These are phyloP conservation scores for Megatriorchis doriae DNA, from an alignment of 2,113 vertebrate species.

Conservation along the genomic window DNA sequence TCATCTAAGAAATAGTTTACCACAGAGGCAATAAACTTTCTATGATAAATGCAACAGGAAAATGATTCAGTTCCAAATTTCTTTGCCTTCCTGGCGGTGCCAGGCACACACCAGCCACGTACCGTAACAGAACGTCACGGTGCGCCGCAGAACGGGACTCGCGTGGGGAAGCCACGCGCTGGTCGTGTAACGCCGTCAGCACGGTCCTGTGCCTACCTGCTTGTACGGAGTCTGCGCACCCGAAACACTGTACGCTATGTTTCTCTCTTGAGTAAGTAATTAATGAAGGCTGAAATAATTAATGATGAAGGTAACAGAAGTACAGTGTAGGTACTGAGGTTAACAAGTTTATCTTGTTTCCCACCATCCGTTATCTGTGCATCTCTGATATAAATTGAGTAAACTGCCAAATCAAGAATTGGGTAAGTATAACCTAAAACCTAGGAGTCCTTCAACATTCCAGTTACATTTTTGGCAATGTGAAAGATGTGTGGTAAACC, in stretches of 20 bases:
- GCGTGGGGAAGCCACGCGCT: background rate
- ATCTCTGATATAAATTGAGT: constrained; percentile 39
- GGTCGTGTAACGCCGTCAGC: constrained; percentile 3
- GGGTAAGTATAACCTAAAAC: background rate
- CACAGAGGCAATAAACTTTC: background rate
- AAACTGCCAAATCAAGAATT: constrained; percentile 42
- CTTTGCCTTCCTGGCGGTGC: background rate
- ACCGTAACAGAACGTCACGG: background rate
- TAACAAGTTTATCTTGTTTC: constrained; percentile 66
- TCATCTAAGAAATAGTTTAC: background rate
- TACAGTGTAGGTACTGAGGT: constrained; percentile 52
- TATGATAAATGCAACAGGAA: background rate
- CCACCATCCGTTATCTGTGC: background rate
- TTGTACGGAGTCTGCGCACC: background rate
- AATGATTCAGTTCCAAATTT: background rate
- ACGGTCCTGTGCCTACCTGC: background rate
- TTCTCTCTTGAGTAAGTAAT: constrained; percentile 73
- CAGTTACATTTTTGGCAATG: background rate
- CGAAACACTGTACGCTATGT: constrained; percentile 48
- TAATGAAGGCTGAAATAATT: constrained; percentile 79
- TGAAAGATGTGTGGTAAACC: background rate
- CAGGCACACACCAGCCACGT: background rate
- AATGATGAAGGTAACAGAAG: constrained; percentile 74
- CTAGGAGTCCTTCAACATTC: background rate
- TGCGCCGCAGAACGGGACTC: background rate